Evolutionary conservation across 1,140 invertebrate species (phyloP).

Genomic region (Drosophila rhopaloa): DNA sequence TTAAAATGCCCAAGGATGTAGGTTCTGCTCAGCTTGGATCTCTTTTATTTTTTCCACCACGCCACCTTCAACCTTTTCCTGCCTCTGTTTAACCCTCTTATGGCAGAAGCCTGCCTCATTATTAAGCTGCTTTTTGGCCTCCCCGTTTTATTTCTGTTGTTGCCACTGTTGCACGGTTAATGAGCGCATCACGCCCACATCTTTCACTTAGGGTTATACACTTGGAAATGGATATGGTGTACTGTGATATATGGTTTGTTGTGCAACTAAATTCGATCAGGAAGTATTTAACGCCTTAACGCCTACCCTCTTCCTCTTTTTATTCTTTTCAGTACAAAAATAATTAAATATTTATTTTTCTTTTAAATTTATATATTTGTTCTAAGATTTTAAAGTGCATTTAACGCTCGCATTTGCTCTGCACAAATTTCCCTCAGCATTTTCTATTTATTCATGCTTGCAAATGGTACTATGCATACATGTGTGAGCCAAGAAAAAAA

Average conservation of each 20-base stretch:
- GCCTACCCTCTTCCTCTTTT: too few relatives aligned
- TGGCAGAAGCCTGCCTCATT: conserved; percentile 28
- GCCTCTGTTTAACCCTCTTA: conserved; percentile 33
- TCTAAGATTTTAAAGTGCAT: not conserved
- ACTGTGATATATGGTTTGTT: not conserved
- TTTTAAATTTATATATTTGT: not conserved
- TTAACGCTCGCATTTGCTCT: not conserved
- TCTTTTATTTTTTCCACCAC: conserved; percentile 10
- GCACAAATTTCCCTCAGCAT: not conserved
- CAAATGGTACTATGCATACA: conserved; percentile 31
- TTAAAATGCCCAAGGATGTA: conserved; percentile 59
- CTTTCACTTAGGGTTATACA: conserved; percentile 30
- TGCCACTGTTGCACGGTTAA: conserved; percentile 26
- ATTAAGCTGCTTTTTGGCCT: conserved; percentile 37
- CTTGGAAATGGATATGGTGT: not conserved
- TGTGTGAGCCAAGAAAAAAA: conserved; percentile 21
- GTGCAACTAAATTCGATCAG: not conserved
- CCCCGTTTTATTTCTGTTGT: conserved; percentile 30
- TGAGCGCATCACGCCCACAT: conserved; percentile 48
- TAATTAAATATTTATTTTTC: too few relatives aligned
- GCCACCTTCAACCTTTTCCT: conserved; percentile 20
- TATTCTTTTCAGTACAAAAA: too few relatives aligned
- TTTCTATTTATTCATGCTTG: conserved; percentile 44
- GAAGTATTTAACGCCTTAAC: not conserved
- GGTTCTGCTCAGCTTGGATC: conserved; percentile 4